Evolutionary conservation across 2,888 invertebrate species (phyloP).

Genomic region (Spialia ferax): DNA sequence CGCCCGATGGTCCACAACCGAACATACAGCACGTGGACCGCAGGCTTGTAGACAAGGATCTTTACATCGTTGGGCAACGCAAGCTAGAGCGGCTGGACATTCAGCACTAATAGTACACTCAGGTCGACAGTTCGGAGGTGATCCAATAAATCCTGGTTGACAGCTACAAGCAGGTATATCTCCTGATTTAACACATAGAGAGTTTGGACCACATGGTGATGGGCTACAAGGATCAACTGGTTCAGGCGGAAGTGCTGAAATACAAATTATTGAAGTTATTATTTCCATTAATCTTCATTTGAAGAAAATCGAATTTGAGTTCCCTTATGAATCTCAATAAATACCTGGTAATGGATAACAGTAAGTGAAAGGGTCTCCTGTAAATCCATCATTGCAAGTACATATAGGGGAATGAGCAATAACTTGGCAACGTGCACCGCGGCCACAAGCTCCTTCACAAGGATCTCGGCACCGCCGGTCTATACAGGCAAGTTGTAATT

Average conservation of each 20-base stretch:
- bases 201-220: constrained; percentile 89
- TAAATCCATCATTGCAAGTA: constrained; percentile 89
- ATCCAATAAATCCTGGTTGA: constrained; percentile 87
- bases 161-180: constrained; percentile 89
- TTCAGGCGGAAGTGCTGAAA: constrained; percentile 58
- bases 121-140: constrained; percentile 89
- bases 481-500: constrained; percentile 89
- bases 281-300: not conserved
- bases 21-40: constrained; percentile 85
- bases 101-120: constrained; percentile 90
- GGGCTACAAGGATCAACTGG: constrained; percentile 87
- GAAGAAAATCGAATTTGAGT: not conserved
- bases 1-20: constrained; percentile 88
- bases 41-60: constrained; percentile 90
- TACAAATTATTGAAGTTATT: not conserved
- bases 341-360: constrained; percentile 87
- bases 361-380: constrained; percentile 91
- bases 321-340: too few relatives aligned
- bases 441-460: constrained; percentile 91
- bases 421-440: constrained; percentile 90
- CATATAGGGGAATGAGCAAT: constrained; percentile 92
- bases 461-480: constrained; percentile 91
- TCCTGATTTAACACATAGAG: constrained; percentile 87
- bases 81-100: constrained; percentile 89
- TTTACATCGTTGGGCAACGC: constrained; percentile 87